Evolutionary conservation across 2,888 invertebrate genomes (phyloP), one percentile per base, ranked within the genome.

Genomic region (Polydrusus pterygomalis): DNA sequence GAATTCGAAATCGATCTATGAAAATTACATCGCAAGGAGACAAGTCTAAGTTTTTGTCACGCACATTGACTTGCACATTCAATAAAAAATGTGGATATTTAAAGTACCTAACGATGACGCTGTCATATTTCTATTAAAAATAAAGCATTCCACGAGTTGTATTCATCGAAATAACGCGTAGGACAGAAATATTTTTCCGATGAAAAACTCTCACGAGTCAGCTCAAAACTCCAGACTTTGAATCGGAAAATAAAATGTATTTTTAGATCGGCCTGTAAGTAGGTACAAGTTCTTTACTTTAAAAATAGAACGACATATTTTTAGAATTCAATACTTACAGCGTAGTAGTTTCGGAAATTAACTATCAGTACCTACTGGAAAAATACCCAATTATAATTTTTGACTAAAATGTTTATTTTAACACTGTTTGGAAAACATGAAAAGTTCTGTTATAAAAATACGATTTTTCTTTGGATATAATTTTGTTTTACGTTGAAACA

Each of bases 151-250:
- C 73, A 67, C 60, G 58, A 15, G 49, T 34, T 25, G 38, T 67
- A 73, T 25, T 73, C 73, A 73, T 64, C 18, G 15, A 13, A 17
- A 58, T 34, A 18, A 13, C 20, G 38, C 60, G 58, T 70, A 62
- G 62, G 70, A 70, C 70, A 34, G 60, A 58, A 67, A 73, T 73
- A 65, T 60, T 73, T 73, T 67, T 73, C 60, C 30, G 38, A 65
- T 73, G 73, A 73, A 73, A 67, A 67, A 47, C 20, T 20, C 58
- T 72, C 67, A 72, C 72, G 72, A 58, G 60, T 18, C 60, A 15
- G 49, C 60, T 20, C 20, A 9, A 60, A 51, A 58, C 20, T 67
- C 60, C 65, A 71, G 63, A 62, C 63, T 51, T 58, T 60, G 34
- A 51, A 67, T 60, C 25, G 73, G 62, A 73, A 73, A 67, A 65